phyloP scores from a whole-genome alignment of 1,140 invertebrate species.

The Steinernema feltiae region DNA sequence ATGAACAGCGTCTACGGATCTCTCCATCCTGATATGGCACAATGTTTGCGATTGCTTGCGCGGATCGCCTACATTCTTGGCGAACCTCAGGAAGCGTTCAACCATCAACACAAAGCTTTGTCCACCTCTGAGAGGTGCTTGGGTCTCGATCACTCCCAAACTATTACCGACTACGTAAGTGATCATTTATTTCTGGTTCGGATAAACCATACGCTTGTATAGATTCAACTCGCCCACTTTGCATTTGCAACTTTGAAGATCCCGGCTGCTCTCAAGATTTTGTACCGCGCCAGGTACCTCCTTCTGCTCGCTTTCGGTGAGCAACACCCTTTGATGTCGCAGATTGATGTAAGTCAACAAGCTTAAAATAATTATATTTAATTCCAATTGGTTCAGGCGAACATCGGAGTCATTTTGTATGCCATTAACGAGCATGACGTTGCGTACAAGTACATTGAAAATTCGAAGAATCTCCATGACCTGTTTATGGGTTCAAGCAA shows the following conservation, averaged over 20 bases:
- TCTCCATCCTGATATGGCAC: conserved; percentile 94
- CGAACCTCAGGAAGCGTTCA: conserved; percentile 82
- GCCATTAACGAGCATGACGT: conserved; percentile 92
- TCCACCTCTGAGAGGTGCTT: conserved; percentile 95
- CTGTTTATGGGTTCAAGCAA: conserved; percentile 65
- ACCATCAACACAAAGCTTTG: conserved; percentile 93
- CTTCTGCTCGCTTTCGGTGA: conserved; percentile 85
- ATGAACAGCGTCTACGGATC: conserved; percentile 96
- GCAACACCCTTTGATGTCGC: conserved; percentile 91
- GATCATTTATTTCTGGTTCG: conserved; percentile 1
- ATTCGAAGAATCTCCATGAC: conserved; percentile 64
- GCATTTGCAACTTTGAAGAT: conserved; percentile 96
- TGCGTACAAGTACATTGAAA: conserved; percentile 84
- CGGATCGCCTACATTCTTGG: conserved; percentile 93
- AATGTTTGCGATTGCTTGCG: conserved; percentile 87
- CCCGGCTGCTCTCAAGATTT: conserved; percentile 80
- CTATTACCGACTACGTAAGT: conserved; percentile 91
- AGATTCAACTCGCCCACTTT: conserved; percentile 90
- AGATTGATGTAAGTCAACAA: too few relatives aligned
- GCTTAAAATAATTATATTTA: too few relatives aligned
- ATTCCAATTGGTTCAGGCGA: too few relatives aligned
- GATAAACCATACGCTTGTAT: conserved; percentile 57
- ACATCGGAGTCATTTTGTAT: conserved; percentile 92
- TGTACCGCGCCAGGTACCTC: conserved; percentile 89
- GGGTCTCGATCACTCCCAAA: conserved; percentile 94